Base-by-base conservation (phyloP, 1,140 invertebrate genomes). In the Brachionus plicatilis region DNA sequence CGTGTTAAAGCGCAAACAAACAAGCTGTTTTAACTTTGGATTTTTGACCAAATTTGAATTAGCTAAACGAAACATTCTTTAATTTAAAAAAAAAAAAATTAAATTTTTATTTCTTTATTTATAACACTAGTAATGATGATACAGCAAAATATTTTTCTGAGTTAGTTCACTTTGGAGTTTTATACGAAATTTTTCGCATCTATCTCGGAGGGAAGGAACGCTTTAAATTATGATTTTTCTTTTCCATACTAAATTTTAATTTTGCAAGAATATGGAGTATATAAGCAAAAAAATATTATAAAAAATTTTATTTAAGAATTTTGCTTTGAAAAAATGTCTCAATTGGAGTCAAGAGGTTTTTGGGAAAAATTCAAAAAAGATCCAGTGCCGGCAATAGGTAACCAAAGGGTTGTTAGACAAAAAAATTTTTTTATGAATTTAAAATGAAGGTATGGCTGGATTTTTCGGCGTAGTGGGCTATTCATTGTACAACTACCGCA, bases 381-480 rank as follows among this genome's bases (percentile, higher is more conserved):
- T 60, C 79, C 79, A 8, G 50, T 82, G 29, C 79, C 79, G 12
- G 79, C 79, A 9, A 82, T 82, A 45, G 79, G 72, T 76, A 50
- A 47, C 27, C 6, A 2, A 20, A n/a, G 20, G 8, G 7, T 47
- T 37, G 20, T 24, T 27, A 0, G n/a, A 14, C 11, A 11, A 27
- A 1, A 27, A 24, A 47, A 27, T 33, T 50, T 27, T 33, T 2
- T 2, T 33, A 27, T 29, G 0, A 47, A 14, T 76, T 76, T 47
- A 14, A 20, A 24, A 12, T 41, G 11, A 27, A 76, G 72, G 79
- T 12, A 82, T 82, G 79, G 79, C 33, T 14, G 79, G 79, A 12
- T 82, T 82, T 47, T 82, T 82, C 27, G 79, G 79, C 5, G 79
- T 82, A 82, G 33, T 82, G 2, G 79, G 20, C n/a, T 82, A 82